phyloP scores from a whole-genome alignment of 2,888 invertebrate species.

The Matsumyia berberina region DNA sequence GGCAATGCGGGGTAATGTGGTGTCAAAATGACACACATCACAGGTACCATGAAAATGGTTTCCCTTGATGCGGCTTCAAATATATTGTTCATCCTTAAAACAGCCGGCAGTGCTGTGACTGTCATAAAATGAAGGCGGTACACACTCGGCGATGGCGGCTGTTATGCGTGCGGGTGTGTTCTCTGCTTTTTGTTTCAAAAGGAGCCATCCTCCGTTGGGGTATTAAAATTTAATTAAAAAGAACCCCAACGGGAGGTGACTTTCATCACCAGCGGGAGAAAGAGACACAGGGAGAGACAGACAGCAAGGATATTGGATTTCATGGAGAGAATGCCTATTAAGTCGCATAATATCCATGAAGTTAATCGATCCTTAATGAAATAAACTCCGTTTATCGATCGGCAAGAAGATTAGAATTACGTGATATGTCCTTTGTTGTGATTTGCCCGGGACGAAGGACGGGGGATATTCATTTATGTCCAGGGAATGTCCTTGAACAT shows the following conservation, averaged over 20 bases:
- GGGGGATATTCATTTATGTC: slow-evolving; percentile 14
- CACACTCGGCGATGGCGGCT: background rate
- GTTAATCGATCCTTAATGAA: slow-evolving; percentile 51
- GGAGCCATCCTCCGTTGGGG: background rate
- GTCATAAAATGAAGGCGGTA: slow-evolving; percentile 6
- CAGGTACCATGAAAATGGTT: background rate
- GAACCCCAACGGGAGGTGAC: background rate
- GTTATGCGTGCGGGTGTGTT: slow-evolving; percentile 2
- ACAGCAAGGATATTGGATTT: background rate
- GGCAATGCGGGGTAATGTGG: background rate
- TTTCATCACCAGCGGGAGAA: background rate
- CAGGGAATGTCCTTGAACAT: background rate
- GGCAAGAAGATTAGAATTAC: slow-evolving; percentile 1
- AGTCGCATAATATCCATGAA: slow-evolving; percentile 35
- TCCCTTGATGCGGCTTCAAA: background rate
- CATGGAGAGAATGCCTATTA: slow-evolving; percentile 23
- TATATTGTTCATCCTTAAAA: slow-evolving; percentile 30
- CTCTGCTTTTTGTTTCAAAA: no score
- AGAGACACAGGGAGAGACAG: no score
- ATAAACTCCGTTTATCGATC: slow-evolving; percentile 29
- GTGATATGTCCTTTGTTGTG: slow-evolving; percentile 17
- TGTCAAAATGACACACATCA: slow-evolving; percentile 7
- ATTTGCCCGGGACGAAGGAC: background rate
- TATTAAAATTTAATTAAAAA: slow-evolving; percentile 41
- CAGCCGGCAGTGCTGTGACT: background rate